Percentiles rank a stretch among this genome's conserved stretches.
phyloP scores from a whole-genome alignment of 2,113 vertebrate species.

The Spea multiplicata region DNA sequence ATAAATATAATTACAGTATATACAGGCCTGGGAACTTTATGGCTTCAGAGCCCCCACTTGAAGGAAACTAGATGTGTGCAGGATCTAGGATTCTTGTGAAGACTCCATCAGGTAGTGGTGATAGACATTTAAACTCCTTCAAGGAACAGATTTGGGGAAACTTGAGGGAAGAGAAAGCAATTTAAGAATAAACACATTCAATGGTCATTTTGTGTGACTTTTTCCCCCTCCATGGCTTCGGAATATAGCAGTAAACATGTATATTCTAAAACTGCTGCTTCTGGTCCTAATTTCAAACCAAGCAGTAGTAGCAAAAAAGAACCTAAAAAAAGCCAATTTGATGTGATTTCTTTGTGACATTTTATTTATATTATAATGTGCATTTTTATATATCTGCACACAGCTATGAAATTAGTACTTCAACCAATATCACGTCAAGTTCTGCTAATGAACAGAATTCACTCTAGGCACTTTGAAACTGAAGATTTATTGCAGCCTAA shows the following conservation, averaged over 20 bases:
- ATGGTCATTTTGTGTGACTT: background rate
- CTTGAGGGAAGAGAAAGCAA: too few species aligned
- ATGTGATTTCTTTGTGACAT: constrained; percentile 19
- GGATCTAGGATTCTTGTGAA: too few species aligned
- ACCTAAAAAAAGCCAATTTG: constrained; percentile 2
- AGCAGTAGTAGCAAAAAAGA: constrained; percentile 12
- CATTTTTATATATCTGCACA: constrained; percentile 30
- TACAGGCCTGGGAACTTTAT: too few species aligned
- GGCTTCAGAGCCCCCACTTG: too few species aligned
- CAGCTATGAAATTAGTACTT: constrained; percentile 55
- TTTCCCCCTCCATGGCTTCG: background rate
- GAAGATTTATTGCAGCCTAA: constrained; percentile 47
- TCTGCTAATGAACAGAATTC: constrained; percentile 51
- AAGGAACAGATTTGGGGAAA: too few species aligned
- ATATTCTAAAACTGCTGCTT: background rate
- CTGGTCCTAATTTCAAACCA: background rate
- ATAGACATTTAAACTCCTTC: too few species aligned
- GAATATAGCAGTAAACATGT: background rate
- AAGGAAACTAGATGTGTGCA: too few species aligned
- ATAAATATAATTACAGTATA: too few species aligned
- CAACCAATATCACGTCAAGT: constrained; percentile 49
- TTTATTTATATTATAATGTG: constrained; percentile 39
- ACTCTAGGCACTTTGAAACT: constrained; percentile 39
- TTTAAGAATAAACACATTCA: background rate
- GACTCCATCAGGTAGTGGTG: too few species aligned